Evolutionary conservation across 2,888 invertebrate genomes (phyloP), one percentile per base, ranked within the genome.

Genomic region (Craniophora ligustri): DNA sequence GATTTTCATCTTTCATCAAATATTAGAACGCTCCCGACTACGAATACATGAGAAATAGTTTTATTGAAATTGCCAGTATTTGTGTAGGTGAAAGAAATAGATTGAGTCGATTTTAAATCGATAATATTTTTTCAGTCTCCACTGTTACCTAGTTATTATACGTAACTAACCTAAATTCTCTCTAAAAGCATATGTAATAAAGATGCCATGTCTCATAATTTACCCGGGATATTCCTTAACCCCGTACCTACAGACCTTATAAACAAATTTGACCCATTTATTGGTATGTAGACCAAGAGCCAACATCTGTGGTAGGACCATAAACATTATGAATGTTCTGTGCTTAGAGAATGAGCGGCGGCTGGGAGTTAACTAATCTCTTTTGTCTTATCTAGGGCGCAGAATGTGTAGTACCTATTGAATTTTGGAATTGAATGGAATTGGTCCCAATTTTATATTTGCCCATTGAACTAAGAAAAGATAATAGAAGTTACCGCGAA

Each of bases 191-290:
- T 8, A 30, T 23, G 38, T 23, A 11, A 45, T 55, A 45, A 54
- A 58, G 13, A 21, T 31, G n/a, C n/a, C n/a, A 51, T 61, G 38
- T 63, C 39, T 57, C 67, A 36, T 50, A n/a, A n/a, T n/a, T n/a
- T n/a, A n/a, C n/a, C 39, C 31, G 21, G 1, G 49, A 46, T 54
- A 60, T 55, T 55, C 40, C 14, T 2, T 7, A 7, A 31, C 13
- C 7, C 15, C 10, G 42, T 36, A 62, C 55, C 26, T 34, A 14
- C 36, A 41, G 55, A 55, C 50, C 55, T 57, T 66, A 21, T 67
- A 71, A 68, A 73, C 68, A 73, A 71, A 61, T 38, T 49, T 62
- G 76, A 53, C 75, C 73, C 49, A 75, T 72, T 67, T 72, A 62
- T 56, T 32, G 26, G 35, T 55, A 63, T 49, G 55, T 60, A 67